These are phyloP conservation scores for Netelia fuscicornis DNA, from an alignment of 2,888 invertebrate species.

Conservation along the genomic window DNA sequence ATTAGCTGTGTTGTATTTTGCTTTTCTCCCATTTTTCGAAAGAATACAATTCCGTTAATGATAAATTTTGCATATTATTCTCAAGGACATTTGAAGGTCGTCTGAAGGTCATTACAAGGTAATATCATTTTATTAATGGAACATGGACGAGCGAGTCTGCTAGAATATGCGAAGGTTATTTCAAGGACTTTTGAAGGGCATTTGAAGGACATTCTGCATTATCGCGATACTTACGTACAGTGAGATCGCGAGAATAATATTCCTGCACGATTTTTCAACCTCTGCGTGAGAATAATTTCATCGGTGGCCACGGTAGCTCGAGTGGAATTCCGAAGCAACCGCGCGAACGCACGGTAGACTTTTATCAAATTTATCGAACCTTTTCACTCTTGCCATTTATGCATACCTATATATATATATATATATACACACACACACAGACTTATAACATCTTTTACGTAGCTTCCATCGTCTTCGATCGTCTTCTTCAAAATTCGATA, in stretches of 20 bases:
- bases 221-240: no score
- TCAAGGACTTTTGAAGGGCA: no score
- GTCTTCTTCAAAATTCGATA: constrained; percentile 7
- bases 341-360: background rate
- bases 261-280: background rate
- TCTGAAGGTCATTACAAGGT: no score
- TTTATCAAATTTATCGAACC: background rate
- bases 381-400: background rate
- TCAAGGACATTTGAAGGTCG: no score
- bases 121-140: no score
- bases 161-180: no score
- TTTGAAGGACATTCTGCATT: no score
- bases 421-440: background rate
- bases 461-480: background rate
- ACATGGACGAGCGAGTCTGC: no score
- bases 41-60: no score
- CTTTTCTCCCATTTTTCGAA: no score
- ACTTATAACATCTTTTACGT: background rate
- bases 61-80: no score
- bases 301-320: background rate
- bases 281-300: background rate
- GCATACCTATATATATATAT: constrained; percentile 2
- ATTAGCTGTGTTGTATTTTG: no score
- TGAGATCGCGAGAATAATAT: background rate
- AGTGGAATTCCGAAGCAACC: background rate